Percentiles rank a stretch among this genome's conserved stretches.
phyloP scores from a whole-genome alignment of 2,888 invertebrate genomes.

The Anarsia innoxiella region DNA sequence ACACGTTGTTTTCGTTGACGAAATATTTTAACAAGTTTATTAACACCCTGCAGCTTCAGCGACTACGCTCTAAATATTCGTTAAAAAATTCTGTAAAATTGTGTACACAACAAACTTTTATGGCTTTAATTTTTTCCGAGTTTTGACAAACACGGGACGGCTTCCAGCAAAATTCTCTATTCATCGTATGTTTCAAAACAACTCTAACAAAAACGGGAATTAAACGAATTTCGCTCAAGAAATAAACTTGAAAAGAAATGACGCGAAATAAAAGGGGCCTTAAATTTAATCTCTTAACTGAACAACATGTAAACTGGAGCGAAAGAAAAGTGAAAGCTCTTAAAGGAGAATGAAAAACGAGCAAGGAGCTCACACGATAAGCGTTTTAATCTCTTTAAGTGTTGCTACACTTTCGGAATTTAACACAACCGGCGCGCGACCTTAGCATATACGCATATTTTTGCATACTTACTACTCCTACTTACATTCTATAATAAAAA shows the following conservation, averaged over 20 bases:
- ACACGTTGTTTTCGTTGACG: slow-evolving; percentile 35
- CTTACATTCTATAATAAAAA: too few species aligned
- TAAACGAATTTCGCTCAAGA: slow-evolving; percentile 4
- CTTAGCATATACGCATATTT: neutral
- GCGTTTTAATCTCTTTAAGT: slow-evolving; percentile 68
- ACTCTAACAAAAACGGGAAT: neutral
- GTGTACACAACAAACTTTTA: slow-evolving; percentile 4
- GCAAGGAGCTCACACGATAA: slow-evolving; percentile 57
- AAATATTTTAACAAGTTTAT: slow-evolving; percentile 47
- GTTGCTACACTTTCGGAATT: slow-evolving; percentile 32
- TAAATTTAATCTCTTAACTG: slow-evolving; percentile 59
- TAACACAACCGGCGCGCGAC: neutral
- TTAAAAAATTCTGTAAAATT: slow-evolving; percentile 10
- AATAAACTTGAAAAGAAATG: slow-evolving; percentile 2
- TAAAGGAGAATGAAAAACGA: slow-evolving; percentile 64
- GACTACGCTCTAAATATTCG: slow-evolving; percentile 13
- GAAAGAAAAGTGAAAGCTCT: slow-evolving; percentile 55
- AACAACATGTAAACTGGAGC: slow-evolving; percentile 42
- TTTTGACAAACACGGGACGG: neutral
- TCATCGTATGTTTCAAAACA: slow-evolving; percentile 1
- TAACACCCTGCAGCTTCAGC: slow-evolving; percentile 28
- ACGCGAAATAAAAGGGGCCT: slow-evolving; percentile 22
- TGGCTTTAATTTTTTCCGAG: too few species aligned
- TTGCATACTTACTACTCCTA: neutral
- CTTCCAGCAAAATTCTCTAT: slow-evolving; percentile 1